Conservation (phyloP, 92 coral and sea anemone species). For the Parazoanthus darwini region DNA sequence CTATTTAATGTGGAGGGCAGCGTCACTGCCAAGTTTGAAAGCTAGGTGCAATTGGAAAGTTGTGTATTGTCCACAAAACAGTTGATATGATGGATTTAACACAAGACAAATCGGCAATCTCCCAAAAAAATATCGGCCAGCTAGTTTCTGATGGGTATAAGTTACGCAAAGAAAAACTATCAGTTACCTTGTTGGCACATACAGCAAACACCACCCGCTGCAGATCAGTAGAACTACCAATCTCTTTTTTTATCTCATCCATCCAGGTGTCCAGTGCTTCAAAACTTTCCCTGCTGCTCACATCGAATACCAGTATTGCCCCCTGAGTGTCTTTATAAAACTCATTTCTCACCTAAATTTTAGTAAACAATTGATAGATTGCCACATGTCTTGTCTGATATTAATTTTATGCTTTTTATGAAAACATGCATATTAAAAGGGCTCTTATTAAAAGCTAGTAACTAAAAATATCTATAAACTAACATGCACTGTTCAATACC, state of each 20-base stretch:
- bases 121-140: too few species aligned
- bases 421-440: too few species aligned
- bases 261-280: constrained; percentile 88
- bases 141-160: not conserved
- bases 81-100: too few species aligned
- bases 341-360: constrained; percentile 90
- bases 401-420: too few species aligned
- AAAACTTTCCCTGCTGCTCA: constrained; percentile 85
- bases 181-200: constrained; percentile 91
- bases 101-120: too few species aligned
- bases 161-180: not conserved
- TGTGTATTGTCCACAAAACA: too few species aligned
- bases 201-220: constrained; percentile 83
- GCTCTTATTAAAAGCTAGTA: too few species aligned
- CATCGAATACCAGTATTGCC: constrained; percentile 91
- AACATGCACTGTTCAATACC: too few species aligned
- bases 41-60: too few species aligned
- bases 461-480: too few species aligned
- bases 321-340: constrained; percentile 99
- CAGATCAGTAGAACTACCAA: constrained; percentile 75
- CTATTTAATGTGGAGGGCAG: too few species aligned
- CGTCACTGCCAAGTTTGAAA: too few species aligned
- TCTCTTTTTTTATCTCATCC: constrained; percentile 94
- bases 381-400: not conserved
- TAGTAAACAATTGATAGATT: not conserved